These are phyloP conservation scores for Caenorhabditis sulstoni DNA, from an alignment of 2,888 invertebrate genomes.

Conservation along the genomic window DNA sequence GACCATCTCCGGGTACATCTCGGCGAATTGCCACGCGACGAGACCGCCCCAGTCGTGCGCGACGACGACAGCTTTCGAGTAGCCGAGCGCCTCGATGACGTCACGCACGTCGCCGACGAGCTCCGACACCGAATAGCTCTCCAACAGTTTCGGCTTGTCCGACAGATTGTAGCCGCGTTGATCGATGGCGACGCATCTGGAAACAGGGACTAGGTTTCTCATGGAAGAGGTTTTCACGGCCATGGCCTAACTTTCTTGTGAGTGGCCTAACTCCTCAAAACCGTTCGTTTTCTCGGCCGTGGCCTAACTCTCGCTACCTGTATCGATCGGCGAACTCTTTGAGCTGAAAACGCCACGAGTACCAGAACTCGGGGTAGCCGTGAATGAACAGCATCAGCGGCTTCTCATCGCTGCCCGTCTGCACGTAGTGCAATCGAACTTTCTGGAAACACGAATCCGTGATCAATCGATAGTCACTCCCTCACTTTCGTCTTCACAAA, in stretches of 20 bases:
- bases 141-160: slow-evolving; percentile 86
- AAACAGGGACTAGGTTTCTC: neutral
- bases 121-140: slow-evolving; percentile 84
- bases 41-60: slow-evolving; percentile 84
- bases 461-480: neutral
- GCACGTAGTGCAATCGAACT: slow-evolving; percentile 65
- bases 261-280: too few species aligned
- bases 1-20: slow-evolving; percentile 81
- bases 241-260: too few species aligned
- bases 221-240: neutral
- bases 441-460: slow-evolving; percentile 33
- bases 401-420: slow-evolving; percentile 81
- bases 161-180: slow-evolving; percentile 89
- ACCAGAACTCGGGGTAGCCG: slow-evolving; percentile 89
- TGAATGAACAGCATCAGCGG: slow-evolving; percentile 87
- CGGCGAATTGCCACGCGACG: slow-evolving; percentile 84
- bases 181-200: slow-evolving; percentile 87
- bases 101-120: slow-evolving; percentile 85
- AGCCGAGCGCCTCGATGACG: slow-evolving; percentile 84
- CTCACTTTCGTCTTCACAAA: slow-evolving; percentile 56
- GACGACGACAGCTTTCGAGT: slow-evolving; percentile 52
- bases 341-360: slow-evolving; percentile 87
- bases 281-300: neutral
- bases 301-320: slow-evolving; percentile 55
- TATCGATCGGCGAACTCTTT: slow-evolving; percentile 83